A percentile compares a stretch with the other conserved stretches of the same genome.
These are phyloP conservation scores for Trogon surrucura DNA, from an alignment of 2,113 vertebrate genomes.

Conservation along the genomic window DNA sequence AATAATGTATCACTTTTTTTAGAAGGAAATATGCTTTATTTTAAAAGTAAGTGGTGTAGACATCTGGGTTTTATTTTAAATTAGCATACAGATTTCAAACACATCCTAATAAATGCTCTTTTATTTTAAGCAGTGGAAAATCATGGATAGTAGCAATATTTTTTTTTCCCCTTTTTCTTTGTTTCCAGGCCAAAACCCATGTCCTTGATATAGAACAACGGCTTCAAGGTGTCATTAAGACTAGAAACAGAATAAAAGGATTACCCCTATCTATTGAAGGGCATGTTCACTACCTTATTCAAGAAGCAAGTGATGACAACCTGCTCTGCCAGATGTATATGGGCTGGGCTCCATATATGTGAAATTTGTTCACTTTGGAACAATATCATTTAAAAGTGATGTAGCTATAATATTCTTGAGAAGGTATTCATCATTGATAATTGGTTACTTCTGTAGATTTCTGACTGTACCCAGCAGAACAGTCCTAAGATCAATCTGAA, in stretches of 20 bases:
- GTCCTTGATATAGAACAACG: constrained; percentile 96
- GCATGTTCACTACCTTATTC: constrained; percentile 97
- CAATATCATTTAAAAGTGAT: neutral
- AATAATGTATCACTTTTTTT: neutral
- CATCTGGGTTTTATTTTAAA: neutral
- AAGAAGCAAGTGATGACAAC: constrained; percentile 93
- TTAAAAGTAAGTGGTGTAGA: neutral
- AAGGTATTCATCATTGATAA: neutral
- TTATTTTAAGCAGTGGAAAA: neutral
- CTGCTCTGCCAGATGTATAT: constrained; percentile 97
- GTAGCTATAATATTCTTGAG: neutral
- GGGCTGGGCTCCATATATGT: constrained; percentile 97
- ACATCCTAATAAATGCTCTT: neutral
- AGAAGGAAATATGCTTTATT: neutral
- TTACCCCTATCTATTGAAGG: constrained; percentile 96
- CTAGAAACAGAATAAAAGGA: constrained; percentile 92
- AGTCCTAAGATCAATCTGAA: neutral
- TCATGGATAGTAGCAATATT: neutral
- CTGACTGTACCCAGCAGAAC: neutral
- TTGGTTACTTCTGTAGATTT: neutral
- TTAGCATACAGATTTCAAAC: neutral
- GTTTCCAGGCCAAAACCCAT: constrained; percentile 92
- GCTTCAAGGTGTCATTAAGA: constrained; percentile 96
- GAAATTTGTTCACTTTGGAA: constrained; percentile 7
- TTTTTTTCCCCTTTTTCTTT: neutral